Base-by-base conservation (phyloP, 2,888 invertebrate species). In the Drosophila kanekoi region DNA sequence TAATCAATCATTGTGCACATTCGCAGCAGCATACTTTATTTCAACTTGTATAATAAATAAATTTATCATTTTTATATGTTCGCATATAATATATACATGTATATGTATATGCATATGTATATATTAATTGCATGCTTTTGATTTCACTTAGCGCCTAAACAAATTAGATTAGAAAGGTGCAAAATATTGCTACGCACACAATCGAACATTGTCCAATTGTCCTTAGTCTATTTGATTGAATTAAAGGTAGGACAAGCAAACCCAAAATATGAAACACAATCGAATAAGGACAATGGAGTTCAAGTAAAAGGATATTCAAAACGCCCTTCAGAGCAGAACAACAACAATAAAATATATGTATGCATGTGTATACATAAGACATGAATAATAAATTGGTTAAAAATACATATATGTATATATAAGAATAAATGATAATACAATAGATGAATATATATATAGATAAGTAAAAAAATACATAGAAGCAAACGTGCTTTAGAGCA, bases 11-110 rank as follows among this genome's bases (percentile, higher is more conserved):
- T 73, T 81, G 83, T 83, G 81, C 83, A 81, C 63, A 66, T 67
- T 67, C 65, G 52, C 71, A 77, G 77, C 77, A 74, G 71, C 77
- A 56, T 69, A 49, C 23, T 77, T 76, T 76, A 65, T 69, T 69
- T 72, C 53, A 72, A 76, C 57, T 72, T 64, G 72, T 72, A 72
- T 78, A 78, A 76, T 72, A 78, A 78, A 78, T 78, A 78, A 78
- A 78, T 75, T 68, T 72, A 72, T 76, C 41, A 59, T 28, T 60
- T 61, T 23, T 41, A 32, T 54, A 35, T 47, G n/a, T 35, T 23
- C 23, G 53, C 45, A 37, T 58, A 14, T 43, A 14, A 18, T 18
- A 18, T 18, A 18, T 14, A 47, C 48, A 48, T 58, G 43, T 58
- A 44, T 49, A 14, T 43, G 37, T 43, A 45, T 40, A 23, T 64